Conservation (phyloP, 2,888 invertebrate species). For the Tupiocoris notatus region DNA sequence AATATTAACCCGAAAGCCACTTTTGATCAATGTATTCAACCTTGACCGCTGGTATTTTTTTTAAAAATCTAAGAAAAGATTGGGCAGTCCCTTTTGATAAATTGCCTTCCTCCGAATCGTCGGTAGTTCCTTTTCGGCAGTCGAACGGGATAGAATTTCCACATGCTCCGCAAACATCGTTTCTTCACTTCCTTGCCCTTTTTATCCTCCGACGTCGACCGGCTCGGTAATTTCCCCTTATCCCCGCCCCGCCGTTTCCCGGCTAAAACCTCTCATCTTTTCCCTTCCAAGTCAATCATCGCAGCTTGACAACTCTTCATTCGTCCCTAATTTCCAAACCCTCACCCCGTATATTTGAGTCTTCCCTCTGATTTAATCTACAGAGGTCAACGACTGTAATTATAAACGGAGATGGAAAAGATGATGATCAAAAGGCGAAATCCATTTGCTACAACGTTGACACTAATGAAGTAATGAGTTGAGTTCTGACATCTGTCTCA, state of each 20-base stretch:
- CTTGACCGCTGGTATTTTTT: no score
- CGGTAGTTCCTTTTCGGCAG: constrained; percentile 1
- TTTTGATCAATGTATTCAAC: no score
- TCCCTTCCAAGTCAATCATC: constrained; percentile 16
- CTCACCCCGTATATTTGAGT: neutral
- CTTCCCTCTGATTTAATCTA: constrained; percentile 2
- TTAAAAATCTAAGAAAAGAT: no score
- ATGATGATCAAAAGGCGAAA: constrained; percentile 3
- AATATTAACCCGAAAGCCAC: no score
- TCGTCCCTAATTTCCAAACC: neutral
- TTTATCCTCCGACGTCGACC: neutral
- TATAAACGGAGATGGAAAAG: neutral
- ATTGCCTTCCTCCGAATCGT: neutral
- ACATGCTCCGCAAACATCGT: neutral
- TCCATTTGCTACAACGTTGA: neutral
- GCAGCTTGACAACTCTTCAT: constrained; percentile 21
- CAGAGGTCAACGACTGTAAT: constrained; percentile 1
- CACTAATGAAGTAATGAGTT: constrained; percentile 8
- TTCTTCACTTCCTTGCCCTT: neutral
- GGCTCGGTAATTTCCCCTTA: neutral
- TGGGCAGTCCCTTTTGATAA: neutral
- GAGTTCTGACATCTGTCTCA: neutral
- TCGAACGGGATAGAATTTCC: no score
- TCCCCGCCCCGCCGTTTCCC: neutral
- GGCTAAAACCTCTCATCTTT: constrained; percentile 11